Percentiles rank a stretch among this genome's conserved stretches.
phyloP scores from a whole-genome alignment of 2,113 vertebrate genomes.

The Tachysurus fulvidraco region DNA sequence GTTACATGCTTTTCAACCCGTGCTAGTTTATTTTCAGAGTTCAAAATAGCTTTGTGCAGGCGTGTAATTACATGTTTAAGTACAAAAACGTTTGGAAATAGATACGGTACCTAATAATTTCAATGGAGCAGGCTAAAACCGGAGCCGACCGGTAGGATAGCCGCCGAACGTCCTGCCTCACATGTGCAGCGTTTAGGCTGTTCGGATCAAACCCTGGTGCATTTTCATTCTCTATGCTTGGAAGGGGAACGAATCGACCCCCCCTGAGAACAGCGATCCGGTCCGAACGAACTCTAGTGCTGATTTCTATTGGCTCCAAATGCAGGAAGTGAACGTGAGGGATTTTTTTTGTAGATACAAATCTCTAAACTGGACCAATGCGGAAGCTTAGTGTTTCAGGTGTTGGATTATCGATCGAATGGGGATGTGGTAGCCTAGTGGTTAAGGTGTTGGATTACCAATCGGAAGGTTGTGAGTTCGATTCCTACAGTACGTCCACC shows the following conservation, averaged over 20 bases:
- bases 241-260: too few relatives aligned
- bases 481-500: too few relatives aligned
- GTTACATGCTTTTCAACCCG: neutral
- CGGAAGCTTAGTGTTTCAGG: too few relatives aligned
- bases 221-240: neutral
- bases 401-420: too few relatives aligned
- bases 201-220: neutral
- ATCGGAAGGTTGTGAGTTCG: too few relatives aligned
- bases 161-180: neutral
- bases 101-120: neutral
- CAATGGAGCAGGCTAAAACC: neutral
- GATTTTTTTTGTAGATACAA: neutral
- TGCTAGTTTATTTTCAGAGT: slow-evolving; percentile 18
- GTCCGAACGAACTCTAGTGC: neutral
- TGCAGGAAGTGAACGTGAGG: neutral
- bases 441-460: too few relatives aligned
- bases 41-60: slow-evolving; percentile 9
- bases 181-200: neutral
- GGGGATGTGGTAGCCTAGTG: too few relatives aligned
- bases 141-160: neutral
- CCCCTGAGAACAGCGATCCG: neutral
- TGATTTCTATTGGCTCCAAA: neutral
- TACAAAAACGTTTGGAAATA: neutral
- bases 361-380: neutral
- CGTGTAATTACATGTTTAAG: slow-evolving; percentile 13